Conservation (phyloP, 2,113 vertebrate species). For the Ceyx cyanopectus region DNA sequence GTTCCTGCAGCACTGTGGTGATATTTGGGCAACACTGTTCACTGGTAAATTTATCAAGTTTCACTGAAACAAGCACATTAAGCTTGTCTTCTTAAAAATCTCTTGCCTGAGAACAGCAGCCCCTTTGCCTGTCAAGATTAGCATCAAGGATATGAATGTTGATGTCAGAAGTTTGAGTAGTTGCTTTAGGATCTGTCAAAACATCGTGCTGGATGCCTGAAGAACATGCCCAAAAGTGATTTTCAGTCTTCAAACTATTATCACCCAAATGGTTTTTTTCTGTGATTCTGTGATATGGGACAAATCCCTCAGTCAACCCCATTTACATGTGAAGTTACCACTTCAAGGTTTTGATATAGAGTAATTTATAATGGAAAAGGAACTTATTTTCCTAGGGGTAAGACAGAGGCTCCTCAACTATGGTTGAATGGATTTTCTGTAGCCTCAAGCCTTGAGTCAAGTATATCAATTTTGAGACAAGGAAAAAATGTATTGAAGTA, state of each 20-base stretch:
- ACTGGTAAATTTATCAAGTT: neutral
- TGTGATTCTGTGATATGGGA: neutral
- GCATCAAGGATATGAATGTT: neutral
- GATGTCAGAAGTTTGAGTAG: constrained; percentile 51
- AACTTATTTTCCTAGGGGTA: neutral
- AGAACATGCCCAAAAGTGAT: constrained; percentile 31
- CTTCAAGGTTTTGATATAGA: neutral
- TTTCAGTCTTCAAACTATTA: constrained; percentile 35
- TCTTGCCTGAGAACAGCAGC: constrained; percentile 7
- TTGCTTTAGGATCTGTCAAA: constrained; percentile 48
- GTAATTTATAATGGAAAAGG: neutral
- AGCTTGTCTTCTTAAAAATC: constrained; percentile 8
- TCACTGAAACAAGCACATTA: constrained; percentile 10
- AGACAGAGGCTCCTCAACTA: neutral
- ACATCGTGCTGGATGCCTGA: constrained; percentile 4
- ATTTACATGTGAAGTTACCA: neutral
- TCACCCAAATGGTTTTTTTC: neutral
- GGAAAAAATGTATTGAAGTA: neutral
- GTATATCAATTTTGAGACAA: neutral
- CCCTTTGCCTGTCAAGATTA: constrained; percentile 43
- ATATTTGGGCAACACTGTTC: neutral
- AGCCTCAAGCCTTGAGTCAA: neutral
- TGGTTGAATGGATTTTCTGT: neutral
- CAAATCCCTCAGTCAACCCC: neutral
- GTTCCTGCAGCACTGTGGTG: accelerated